Conservation (phyloP, 1,140 invertebrate species). For the Bombyx mandarina region DNA sequence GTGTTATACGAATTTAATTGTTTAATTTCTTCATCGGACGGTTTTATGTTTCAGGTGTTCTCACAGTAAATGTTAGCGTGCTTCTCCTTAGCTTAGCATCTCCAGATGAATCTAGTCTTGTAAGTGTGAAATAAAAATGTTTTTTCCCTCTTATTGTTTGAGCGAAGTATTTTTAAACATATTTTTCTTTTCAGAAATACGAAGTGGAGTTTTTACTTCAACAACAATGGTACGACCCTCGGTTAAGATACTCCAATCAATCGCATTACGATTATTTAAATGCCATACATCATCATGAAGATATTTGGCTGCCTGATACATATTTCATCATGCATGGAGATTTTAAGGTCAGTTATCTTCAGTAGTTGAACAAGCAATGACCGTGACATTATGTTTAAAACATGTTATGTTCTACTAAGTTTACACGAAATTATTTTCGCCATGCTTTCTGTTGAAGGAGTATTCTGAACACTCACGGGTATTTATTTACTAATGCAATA, state of each 20-base stretch:
- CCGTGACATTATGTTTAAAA: neutral
- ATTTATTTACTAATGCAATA: slow-evolving; percentile 17
- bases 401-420: slow-evolving; percentile 16
- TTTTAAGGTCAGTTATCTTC: slow-evolving; percentile 76
- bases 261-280: slow-evolving; percentile 89
- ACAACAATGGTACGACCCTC: slow-evolving; percentile 92
- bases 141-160: neutral
- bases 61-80: slow-evolving; percentile 93
- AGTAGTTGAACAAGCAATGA: neutral
- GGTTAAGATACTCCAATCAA: slow-evolving; percentile 87
- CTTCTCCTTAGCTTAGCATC: slow-evolving; percentile 92
- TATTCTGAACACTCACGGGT: slow-evolving; percentile 32
- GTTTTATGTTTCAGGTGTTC: slow-evolving; percentile 79
- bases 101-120: slow-evolving; percentile 94
- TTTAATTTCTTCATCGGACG: neutral
- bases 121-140: slow-evolving; percentile 69
- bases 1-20: neutral
- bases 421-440: slow-evolving; percentile 27
- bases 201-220: slow-evolving; percentile 93
- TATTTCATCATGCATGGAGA: slow-evolving; percentile 97
- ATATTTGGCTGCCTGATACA: slow-evolving; percentile 93
- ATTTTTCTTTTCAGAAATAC: slow-evolving; percentile 82
- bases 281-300: slow-evolving; percentile 90
- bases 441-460: slow-evolving; percentile 33
- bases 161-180: neutral